These are phyloP conservation scores for Numida meleagris DNA, from an alignment of 2,113 vertebrate species.

Conservation along the genomic window DNA sequence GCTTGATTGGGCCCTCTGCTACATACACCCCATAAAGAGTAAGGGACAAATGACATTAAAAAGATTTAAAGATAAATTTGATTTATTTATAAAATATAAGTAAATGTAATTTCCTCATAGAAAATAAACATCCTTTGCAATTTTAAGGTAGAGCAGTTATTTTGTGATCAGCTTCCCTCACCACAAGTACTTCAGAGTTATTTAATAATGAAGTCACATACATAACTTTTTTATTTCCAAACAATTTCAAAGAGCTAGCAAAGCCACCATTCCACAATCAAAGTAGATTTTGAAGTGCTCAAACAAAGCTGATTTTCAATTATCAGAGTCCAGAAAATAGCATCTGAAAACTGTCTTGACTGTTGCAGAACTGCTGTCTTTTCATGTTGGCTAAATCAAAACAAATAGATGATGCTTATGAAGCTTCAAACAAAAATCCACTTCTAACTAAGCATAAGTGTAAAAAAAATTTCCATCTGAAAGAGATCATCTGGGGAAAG, in stretches of 20 bases:
- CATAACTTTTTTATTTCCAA: constrained; percentile 39
- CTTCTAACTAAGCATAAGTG: constrained; percentile 26
- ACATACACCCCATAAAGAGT: neutral
- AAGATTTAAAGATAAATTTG: neutral
- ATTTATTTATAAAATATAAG: neutral
- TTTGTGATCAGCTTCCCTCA: neutral
- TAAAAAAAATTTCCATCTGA: neutral
- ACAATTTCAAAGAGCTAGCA: constrained; percentile 2
- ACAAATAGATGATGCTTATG: constrained; percentile 44
- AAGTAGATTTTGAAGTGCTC: constrained; percentile 62
- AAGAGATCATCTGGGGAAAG: neutral
- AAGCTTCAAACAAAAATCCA: constrained; percentile 41
- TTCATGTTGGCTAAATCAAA: constrained; percentile 45
- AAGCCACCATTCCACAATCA: constrained; percentile 31
- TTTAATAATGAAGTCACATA: neutral
- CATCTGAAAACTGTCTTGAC: constrained; percentile 19
- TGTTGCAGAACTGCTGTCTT: constrained; percentile 36
- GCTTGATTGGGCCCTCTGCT: neutral
- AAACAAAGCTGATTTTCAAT: constrained; percentile 67
- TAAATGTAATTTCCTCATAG: neutral
- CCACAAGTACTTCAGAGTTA: neutral
- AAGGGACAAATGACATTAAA: neutral
- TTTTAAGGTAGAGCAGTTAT: neutral
- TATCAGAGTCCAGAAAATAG: constrained; percentile 48
- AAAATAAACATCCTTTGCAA: neutral